Evolutionary conservation across 2,797 vertebrate species (phyloP), one percentile per base, ranked within the genome.

Genomic region (Crax fasciolata): DNA sequence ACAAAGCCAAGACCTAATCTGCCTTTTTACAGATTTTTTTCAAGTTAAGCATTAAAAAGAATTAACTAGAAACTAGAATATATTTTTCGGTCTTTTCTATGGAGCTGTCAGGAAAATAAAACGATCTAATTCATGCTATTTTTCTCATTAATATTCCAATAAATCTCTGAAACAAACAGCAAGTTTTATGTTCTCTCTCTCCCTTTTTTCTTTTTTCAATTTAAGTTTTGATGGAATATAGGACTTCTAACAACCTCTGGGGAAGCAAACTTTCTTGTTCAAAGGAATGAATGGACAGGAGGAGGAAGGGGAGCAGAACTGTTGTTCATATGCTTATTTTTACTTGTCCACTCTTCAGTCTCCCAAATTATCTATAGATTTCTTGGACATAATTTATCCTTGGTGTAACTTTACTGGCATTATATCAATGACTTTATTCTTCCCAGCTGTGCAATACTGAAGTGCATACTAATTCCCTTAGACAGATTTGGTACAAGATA

Each of bases 1-100:
- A 87, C 92, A 91, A 87, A 96, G 82, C 51, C 30, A 51, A 90
- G 81, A 89, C 46, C 44, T 89, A 94, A 96, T 89, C 82, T 85
- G 35, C 61, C 39, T 63, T 91, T 80, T 65, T 74, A 66, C 68
- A 85, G 74, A 49, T 72, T 55, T 71, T 89, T 90, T 82, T 76
- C 79, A 87, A 92, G 89, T 75, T 87, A 92, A 87, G 62, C 58
- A 62, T 94, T 90, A 78, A 80, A 94, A 94, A 91, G 73, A 89
- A 94, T 86, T 88, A 95, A 85, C 70, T 27, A 59, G 43, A 86
- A 92, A 86, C 74, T 87, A 84, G 55, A 79, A 27, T 82, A 84
- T 11, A 35, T 35, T 17, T 32, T 86, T 89, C 9, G 0, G 17
- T 52, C 13, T 68, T 52, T 71, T 70, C 63, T 46, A 24, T 13